A percentile compares a stretch with the other conserved stretches of the same genome.
Conservation (phyloP, 1,140 invertebrate genomes). For the Wiebesia pumilae region DNA sequence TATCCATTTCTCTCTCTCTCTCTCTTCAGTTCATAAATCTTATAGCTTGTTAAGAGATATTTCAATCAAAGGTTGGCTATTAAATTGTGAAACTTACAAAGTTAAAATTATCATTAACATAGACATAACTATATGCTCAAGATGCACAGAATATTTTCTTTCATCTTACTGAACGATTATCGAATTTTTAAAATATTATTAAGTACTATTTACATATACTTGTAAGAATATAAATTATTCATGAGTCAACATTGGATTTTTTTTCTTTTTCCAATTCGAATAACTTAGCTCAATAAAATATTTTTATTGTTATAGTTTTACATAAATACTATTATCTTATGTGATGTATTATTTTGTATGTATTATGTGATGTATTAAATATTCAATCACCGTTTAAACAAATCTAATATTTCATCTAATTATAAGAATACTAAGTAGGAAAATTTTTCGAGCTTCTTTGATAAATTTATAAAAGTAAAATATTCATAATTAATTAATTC, state of each 20-base stretch:
- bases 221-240: too few species aligned
- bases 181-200: neutral
- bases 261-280: conserved; percentile 1
- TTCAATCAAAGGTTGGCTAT: conserved; percentile 30
- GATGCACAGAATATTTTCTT: neutral
- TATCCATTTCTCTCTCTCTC: neutral
- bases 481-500: neutral
- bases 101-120: conserved; percentile 36
- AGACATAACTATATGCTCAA: neutral
- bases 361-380: too few species aligned
- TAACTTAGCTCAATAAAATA: neutral
- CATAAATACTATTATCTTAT: too few species aligned
- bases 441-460: neutral
- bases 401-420: neutral
- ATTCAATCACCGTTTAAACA: conserved; percentile 14
- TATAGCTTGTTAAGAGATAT: conserved; percentile 12
- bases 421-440: neutral
- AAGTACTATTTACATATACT: too few species aligned
- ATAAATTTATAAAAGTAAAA: neutral
- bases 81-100: conserved; percentile 28
- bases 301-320: too few species aligned
- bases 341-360: too few species aligned
- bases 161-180: neutral
- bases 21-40: conserved; percentile 30
- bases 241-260: too few species aligned